Evolutionary conservation across 2,113 vertebrate genomes (phyloP), one percentile per base, ranked within the genome.

Genomic region (Paralichthys olivaceus): DNA sequence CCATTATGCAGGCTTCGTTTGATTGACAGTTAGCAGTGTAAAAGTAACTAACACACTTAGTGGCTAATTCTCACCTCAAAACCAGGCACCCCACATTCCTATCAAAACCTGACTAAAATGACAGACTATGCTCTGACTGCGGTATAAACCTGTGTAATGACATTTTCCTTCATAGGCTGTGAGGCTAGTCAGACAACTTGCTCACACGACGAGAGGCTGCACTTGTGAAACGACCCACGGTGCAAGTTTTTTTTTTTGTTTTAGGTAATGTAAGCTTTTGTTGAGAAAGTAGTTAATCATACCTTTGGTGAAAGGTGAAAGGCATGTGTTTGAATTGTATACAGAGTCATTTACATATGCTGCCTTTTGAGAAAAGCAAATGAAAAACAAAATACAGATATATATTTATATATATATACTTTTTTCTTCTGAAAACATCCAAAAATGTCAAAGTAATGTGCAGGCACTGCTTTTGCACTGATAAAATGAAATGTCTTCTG

Each of bases 271-370:
- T 83, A 93, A 90, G 88, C 84, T 80, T 90, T 29, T 56, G 73
- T 60, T 69, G 62, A 87, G 77, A 89, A 79, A 77, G 64, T 81
- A 85, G 82, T 81, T 83, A 85, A 88, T 79, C 70, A 85, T 84
- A 89, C 92, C 90, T 93, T 93, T 91, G 93, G 93, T 81, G 88
- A 84, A 87, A 90, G 71, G 81, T 89, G 79, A 88, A 80, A 83
- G 84, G 78, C 85, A 74, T 87, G 77, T 75, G 75, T 89, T 84
- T 81, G 80, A 83, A 47, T 76, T 78, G 72, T 82, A 84, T 71
- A 87, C 81, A 86, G 25, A 84, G 63, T 69, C 79, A 67, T 84
- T 66, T 77, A 88, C 73, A 84, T 61, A 81, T 37, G 80, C 77
- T 88, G 90, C 87, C 83, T 85, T 53, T 69, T 70, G 64, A 88